phyloP scores from a whole-genome alignment of 2,797 vertebrate species.

The Danio choprae region DNA sequence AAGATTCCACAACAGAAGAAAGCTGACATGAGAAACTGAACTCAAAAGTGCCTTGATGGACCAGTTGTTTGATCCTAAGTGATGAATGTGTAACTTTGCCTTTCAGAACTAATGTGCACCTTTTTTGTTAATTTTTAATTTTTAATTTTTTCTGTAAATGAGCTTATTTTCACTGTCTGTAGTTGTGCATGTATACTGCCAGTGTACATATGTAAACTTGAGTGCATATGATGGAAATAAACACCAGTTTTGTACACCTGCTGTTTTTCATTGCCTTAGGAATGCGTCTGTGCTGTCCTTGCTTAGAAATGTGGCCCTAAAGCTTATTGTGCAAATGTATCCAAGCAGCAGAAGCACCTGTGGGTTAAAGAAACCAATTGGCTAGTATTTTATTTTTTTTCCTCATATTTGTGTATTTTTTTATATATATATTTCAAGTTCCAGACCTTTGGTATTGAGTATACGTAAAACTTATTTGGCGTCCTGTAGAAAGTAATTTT shows the following conservation, averaged over 20 bases:
- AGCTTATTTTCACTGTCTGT: neutral
- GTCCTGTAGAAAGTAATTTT: no score
- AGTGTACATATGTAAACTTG: slow-evolving; percentile 56
- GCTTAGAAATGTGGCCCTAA: no score
- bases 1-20: neutral
- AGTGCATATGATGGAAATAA: slow-evolving; percentile 57
- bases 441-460: no score
- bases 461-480: no score
- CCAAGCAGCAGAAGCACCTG: no score
- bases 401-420: no score
- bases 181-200: slow-evolving; percentile 51
- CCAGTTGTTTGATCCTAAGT: neutral
- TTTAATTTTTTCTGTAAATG: slow-evolving; percentile 33
- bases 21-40: neutral
- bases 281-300: neutral
- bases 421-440: no score
- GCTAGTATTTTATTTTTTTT: no score
- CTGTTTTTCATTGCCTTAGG: neutral
- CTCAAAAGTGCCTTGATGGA: neutral
- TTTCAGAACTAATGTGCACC: slow-evolving; percentile 27
- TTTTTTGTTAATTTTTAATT: slow-evolving; percentile 2
- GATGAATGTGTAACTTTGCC: neutral
- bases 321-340: no score
- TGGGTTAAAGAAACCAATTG: no score
- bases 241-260: slow-evolving; percentile 49